Evolutionary conservation across 2,113 vertebrate genomes (phyloP).

Genomic region (Percopsis transmontana): DNA sequence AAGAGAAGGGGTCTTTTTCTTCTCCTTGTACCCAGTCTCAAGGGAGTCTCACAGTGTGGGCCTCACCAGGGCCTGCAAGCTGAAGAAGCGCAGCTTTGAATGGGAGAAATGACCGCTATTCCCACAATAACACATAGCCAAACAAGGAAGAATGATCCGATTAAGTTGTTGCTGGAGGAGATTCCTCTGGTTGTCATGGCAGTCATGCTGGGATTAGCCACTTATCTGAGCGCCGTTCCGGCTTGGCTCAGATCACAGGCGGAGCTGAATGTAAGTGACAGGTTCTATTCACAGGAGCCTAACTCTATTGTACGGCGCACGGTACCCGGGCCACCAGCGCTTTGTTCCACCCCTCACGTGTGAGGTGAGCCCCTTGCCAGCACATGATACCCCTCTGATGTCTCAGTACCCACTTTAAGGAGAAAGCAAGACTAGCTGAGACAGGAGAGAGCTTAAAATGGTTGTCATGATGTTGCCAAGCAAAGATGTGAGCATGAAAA

Average conservation of each 20-base stretch:
- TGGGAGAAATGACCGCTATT: slow-evolving; percentile 1
- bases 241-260: slow-evolving; percentile 69
- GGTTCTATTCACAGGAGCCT: slow-evolving; percentile 57
- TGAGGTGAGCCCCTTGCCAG: slow-evolving; percentile 57
- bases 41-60: slow-evolving; percentile 25
- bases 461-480: slow-evolving; percentile 46
- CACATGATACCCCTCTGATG: slow-evolving; percentile 44
- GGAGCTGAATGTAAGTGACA: slow-evolving; percentile 71
- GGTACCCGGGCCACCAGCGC: slow-evolving; percentile 54
- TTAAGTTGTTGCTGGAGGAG: slow-evolving; percentile 68
- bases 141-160: slow-evolving; percentile 67
- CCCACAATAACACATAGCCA: slow-evolving; percentile 27
- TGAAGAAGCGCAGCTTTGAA: neutral
- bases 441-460: slow-evolving; percentile 37
- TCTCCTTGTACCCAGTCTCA: slow-evolving; percentile 20
- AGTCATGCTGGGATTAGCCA: slow-evolving; percentile 67
- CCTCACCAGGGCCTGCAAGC: slow-evolving; percentile 9
- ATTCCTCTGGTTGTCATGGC: slow-evolving; percentile 63
- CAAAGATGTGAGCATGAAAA: slow-evolving; percentile 39
- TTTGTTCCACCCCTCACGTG: slow-evolving; percentile 58
- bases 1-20: slow-evolving; percentile 38
- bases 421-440: slow-evolving; percentile 49
- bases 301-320: slow-evolving; percentile 51
- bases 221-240: slow-evolving; percentile 65
- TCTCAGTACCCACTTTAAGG: slow-evolving; percentile 40